phyloP scores from a whole-genome alignment of 2,888 invertebrate species.

The Synanthedon myopaeformis region DNA sequence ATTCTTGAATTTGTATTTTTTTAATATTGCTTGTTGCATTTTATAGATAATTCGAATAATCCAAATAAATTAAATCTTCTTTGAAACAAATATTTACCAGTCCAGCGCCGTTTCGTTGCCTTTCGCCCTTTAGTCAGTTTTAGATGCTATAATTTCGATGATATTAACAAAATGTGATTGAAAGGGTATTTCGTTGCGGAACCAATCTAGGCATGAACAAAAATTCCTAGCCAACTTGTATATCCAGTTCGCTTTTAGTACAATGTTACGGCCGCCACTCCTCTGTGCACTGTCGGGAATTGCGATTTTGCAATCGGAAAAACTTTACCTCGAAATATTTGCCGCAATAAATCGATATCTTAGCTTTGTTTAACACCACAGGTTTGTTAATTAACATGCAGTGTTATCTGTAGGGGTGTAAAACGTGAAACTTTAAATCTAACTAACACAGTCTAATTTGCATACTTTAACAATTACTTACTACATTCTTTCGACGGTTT shows the following conservation, averaged over 20 bases:
- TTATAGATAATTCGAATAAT: too few species aligned
- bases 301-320: background rate
- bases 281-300: background rate
- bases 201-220: too few species aligned
- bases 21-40: too few species aligned
- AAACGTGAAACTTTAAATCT: slow-evolving; percentile 33
- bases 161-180: too few species aligned
- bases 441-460: slow-evolving; percentile 33
- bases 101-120: too few species aligned
- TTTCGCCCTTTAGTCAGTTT: too few species aligned
- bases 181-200: too few species aligned
- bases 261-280: background rate
- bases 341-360: slow-evolving; percentile 15
- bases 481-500: slow-evolving; percentile 42
- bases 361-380: slow-evolving; percentile 15
- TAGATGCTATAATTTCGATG: too few species aligned
- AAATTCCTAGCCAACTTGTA: too few species aligned
- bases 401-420: slow-evolving; percentile 22
- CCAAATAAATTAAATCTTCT: too few species aligned
- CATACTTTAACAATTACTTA: slow-evolving; percentile 59
- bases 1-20: too few species aligned
- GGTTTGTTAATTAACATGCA: slow-evolving; percentile 41
- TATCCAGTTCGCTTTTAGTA: background rate
- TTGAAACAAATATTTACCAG: too few species aligned
- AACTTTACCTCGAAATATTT: slow-evolving; percentile 11